Evolutionary conservation across 2,113 vertebrate species (phyloP), one percentile per base, ranked within the genome.

Genomic region (Mormoops blainvillei): DNA sequence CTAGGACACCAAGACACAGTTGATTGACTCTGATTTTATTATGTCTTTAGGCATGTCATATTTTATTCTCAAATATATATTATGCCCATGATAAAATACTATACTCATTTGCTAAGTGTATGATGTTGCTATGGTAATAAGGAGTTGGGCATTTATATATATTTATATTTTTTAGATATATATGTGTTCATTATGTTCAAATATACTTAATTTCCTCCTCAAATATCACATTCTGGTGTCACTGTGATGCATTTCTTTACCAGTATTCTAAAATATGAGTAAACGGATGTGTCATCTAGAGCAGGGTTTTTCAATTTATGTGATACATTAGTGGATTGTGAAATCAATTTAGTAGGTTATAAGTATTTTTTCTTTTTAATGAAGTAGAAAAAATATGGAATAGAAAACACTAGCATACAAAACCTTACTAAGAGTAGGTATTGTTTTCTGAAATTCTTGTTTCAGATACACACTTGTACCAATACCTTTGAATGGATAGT

Each of bases 11-110:
- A 68, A 94, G 8, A 63, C 92, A 65, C 18, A 86, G 33, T 76
- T 89, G 71, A 88, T 70, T 95, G 50, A 54, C 38, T 96, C 96
- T 95, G 38, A 94, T 95, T 94, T 96, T 96, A 36, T 96, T 97
- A n/a, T 74, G 88, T 45, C 45, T 95, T 96, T 38, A 97, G 96
- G 89, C 83, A 87, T 67, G 26, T 83, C 78, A 96, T 14, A 67
- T 94, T 84, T 96, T 81, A 74, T 96, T 83, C 89, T 96, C 94
- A 94, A 54, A 24, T 89, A 24, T 28, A 94, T 93, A 63, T 54
- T 54, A 73, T 56, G 38, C 33, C 26, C 14, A 0, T 87, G 65
- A 67, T 95, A 96, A 86, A 96, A 86, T 76, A 68, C 61, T 97
- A 26, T 71, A 84, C 15, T 56, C 52, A 96, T 91, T 90, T 4